phyloP scores from a whole-genome alignment of 2,888 invertebrate species.

The Geotrupes spiniger region DNA sequence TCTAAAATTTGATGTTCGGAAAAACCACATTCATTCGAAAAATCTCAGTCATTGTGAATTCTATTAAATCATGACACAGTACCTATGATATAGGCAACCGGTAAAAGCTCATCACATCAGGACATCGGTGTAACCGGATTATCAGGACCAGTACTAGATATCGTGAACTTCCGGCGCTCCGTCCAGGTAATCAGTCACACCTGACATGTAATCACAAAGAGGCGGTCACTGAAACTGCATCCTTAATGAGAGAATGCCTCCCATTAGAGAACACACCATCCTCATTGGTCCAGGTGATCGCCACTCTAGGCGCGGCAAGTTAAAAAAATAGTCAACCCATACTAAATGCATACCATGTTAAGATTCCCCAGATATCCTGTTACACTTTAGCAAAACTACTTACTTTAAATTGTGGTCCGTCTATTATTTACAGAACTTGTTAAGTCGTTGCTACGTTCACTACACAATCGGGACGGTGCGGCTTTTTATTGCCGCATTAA shows the following conservation, averaged over 20 bases:
- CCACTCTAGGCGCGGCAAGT: conserved; percentile 30
- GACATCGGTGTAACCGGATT: conserved; percentile 33
- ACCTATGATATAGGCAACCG: conserved; percentile 22
- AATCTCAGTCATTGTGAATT: too few species aligned
- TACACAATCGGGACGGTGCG: conserved; percentile 22
- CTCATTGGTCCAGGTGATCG: conserved; percentile 43
- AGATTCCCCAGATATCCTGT: conserved; percentile 35
- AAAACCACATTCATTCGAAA: too few species aligned
- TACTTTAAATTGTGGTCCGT: conserved; percentile 38
- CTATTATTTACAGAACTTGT: conserved; percentile 37
- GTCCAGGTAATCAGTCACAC: conserved; percentile 50
- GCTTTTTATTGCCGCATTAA: conserved; percentile 10
- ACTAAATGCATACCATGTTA: conserved; percentile 34
- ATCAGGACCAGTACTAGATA: conserved; percentile 39
- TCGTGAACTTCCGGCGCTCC: conserved; percentile 46
- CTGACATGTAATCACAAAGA: conserved; percentile 51
- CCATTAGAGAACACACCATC: conserved; percentile 31
- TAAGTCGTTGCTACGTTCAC: conserved; percentile 31
- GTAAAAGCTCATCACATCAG: conserved; percentile 15
- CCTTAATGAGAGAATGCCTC: conserved; percentile 44
- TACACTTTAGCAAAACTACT: conserved; percentile 32
- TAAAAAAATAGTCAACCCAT: conserved; percentile 30
- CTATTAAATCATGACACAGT: not conserved
- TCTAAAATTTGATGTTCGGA: too few species aligned
- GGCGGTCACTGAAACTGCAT: conserved; percentile 46